Evolutionary conservation across 2,113 vertebrate species (phyloP).

Genomic region (Ascaphus truei): DNA sequence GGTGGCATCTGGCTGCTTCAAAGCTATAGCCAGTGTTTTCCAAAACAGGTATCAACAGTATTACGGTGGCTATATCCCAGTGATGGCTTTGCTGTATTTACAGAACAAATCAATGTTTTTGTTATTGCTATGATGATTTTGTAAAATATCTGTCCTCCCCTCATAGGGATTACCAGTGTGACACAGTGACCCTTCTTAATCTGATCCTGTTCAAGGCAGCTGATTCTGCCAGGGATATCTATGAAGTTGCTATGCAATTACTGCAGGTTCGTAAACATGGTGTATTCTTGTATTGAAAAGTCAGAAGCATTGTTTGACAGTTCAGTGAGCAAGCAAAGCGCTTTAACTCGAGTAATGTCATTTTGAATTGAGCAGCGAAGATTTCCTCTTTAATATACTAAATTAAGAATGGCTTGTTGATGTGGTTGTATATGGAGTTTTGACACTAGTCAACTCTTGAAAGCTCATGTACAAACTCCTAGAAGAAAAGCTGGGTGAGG

Average conservation of each 20-base stretch:
- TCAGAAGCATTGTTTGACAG: background rate
- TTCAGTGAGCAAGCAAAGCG: background rate
- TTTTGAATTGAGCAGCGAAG: background rate
- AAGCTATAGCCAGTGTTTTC: slow-evolving; percentile 93
- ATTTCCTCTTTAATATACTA: too few relatives aligned
- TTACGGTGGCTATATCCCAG: too few relatives aligned
- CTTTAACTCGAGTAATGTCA: too few relatives aligned
- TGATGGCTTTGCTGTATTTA: too few relatives aligned
- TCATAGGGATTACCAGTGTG: slow-evolving; percentile 94
- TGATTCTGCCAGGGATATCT: slow-evolving; percentile 92
- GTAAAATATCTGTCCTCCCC: slow-evolving; percentile 36
- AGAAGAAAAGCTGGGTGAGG: too few relatives aligned
- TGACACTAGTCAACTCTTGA: too few relatives aligned
- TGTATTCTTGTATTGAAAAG: background rate
- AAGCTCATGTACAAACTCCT: too few relatives aligned
- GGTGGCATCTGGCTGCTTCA: slow-evolving; percentile 92
- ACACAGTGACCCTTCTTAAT: slow-evolving; percentile 96
- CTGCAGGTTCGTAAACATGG: slow-evolving; percentile 78
- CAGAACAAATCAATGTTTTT: too few relatives aligned
- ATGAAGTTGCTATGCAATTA: slow-evolving; percentile 97
- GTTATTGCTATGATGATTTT: too few relatives aligned
- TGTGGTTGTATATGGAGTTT: too few relatives aligned
- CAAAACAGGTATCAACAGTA: slow-evolving; percentile 92
- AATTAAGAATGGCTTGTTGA: too few relatives aligned
- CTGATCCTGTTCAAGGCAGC: slow-evolving; percentile 97